Conservation (phyloP, 2,888 invertebrate species). For the Euphydryas editha region DNA sequence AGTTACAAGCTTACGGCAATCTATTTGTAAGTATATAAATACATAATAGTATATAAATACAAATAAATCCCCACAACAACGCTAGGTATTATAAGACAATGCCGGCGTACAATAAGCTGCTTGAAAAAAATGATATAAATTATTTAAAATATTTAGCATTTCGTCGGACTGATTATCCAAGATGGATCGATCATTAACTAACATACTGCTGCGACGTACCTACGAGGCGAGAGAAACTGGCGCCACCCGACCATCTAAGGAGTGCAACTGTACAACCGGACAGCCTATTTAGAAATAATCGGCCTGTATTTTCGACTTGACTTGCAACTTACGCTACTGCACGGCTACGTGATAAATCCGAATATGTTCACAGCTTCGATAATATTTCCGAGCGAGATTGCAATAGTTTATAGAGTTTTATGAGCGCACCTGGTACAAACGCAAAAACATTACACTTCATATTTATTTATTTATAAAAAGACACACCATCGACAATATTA, state of each 20-base stretch:
- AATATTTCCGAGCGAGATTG: constrained; percentile 10
- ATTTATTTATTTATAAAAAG: no score
- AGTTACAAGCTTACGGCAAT: no score
- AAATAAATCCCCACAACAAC: neutral
- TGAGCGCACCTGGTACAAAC: neutral
- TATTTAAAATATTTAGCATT: constrained; percentile 10
- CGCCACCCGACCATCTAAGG: constrained; percentile 74
- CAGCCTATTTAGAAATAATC: constrained; percentile 71
- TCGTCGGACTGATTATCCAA: constrained; percentile 22
- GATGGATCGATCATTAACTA: constrained; percentile 34
- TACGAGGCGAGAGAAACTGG: constrained; percentile 61
- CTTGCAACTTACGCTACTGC: constrained; percentile 48
- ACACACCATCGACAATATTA: no score
- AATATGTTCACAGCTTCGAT: constrained; percentile 19
- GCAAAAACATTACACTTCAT: neutral
- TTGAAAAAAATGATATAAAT: neutral
- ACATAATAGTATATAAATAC: no score
- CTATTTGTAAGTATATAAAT: no score
- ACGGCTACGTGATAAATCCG: constrained; percentile 22
- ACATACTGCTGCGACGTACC: constrained; percentile 32
- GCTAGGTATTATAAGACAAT: constrained; percentile 13
- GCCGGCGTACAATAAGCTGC: neutral
- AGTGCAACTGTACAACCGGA: constrained; percentile 79
- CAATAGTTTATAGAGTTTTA: neutral
- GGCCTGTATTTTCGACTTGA: constrained; percentile 64